Conservation (phyloP, 2,797 vertebrate species). For the Pempheris klunzingeri region DNA sequence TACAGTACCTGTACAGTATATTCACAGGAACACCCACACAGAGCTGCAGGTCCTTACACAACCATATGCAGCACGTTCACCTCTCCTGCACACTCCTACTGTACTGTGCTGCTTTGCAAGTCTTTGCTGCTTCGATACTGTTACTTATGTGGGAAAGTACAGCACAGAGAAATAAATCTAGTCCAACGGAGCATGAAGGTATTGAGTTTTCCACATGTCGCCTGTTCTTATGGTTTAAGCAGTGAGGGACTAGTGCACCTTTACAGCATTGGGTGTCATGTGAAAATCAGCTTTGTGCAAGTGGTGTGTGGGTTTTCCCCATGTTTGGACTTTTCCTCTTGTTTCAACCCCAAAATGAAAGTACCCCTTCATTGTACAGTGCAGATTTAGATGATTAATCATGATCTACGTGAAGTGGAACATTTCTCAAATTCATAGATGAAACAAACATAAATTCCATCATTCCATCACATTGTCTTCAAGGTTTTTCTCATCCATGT, state of each 20-base stretch:
- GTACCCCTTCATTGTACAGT: neutral
- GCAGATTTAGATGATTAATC: no score
- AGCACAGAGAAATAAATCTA: conserved; percentile 64
- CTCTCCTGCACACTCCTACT: conserved; percentile 12
- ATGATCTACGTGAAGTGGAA: no score
- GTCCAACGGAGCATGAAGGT: conserved; percentile 61
- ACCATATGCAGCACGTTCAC: conserved; percentile 15
- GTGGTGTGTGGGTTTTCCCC: conserved; percentile 17
- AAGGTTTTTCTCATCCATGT: no score
- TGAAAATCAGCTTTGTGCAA: conserved; percentile 21
- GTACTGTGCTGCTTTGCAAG: conserved; percentile 8
- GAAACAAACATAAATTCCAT: no score
- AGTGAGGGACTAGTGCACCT: conserved; percentile 13
- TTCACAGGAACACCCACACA: conserved; percentile 53
- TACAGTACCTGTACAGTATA: conserved; percentile 37
- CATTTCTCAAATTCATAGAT: no score
- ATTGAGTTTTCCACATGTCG: conserved; percentile 66
- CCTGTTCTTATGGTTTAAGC: conserved; percentile 39
- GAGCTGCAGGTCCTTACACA: conserved; percentile 3
- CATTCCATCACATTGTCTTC: no score
- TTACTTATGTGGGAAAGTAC: conserved; percentile 50
- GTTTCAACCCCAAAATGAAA: conserved; percentile 5
- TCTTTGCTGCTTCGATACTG: conserved; percentile 9
- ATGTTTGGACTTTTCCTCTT: neutral
- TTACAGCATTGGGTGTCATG: conserved; percentile 28